phyloP scores from a whole-genome alignment of 2,888 invertebrate genomes.

The Thecophora atra region DNA sequence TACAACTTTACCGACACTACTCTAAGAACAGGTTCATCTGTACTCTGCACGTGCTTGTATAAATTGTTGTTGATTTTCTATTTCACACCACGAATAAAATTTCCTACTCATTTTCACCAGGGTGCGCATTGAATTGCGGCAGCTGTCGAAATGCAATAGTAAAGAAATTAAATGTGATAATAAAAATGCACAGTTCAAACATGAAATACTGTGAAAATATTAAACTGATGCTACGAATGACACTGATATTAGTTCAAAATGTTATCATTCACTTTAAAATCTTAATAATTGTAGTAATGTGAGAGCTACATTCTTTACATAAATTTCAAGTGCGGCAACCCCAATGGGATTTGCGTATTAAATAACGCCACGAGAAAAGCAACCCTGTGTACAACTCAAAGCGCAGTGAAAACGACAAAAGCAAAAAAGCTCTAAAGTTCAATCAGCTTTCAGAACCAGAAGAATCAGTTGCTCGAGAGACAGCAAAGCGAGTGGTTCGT shows the following conservation, averaged over 20 bases:
- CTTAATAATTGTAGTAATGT: too few relatives aligned
- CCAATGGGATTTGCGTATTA: neutral
- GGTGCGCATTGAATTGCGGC: neutral
- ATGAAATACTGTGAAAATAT: neutral
- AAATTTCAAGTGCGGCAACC: slow-evolving; percentile 17
- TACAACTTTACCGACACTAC: neutral
- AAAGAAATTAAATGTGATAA: neutral
- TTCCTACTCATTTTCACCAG: neutral
- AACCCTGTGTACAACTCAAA: slow-evolving; percentile 18
- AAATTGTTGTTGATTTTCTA: neutral
- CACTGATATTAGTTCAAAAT: too few relatives aligned
- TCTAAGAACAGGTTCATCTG: neutral
- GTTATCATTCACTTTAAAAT: too few relatives aligned
- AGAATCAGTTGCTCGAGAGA: slow-evolving; percentile 34
- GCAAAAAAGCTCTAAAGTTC: slow-evolving; percentile 29
- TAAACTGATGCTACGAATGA: too few relatives aligned
- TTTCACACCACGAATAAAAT: neutral
- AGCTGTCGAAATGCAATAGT: neutral
- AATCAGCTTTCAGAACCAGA: slow-evolving; percentile 12
- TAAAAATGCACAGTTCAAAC: too few relatives aligned
- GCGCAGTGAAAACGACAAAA: slow-evolving; percentile 10
- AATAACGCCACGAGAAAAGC: slow-evolving; percentile 2
- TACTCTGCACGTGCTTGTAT: slow-evolving; percentile 20
- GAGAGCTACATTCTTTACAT: too few relatives aligned
- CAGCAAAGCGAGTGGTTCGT: slow-evolving; percentile 24